These are phyloP conservation scores for Drosophila setifemur DNA, from an alignment of 1,140 invertebrate genomes.

Conservation along the genomic window DNA sequence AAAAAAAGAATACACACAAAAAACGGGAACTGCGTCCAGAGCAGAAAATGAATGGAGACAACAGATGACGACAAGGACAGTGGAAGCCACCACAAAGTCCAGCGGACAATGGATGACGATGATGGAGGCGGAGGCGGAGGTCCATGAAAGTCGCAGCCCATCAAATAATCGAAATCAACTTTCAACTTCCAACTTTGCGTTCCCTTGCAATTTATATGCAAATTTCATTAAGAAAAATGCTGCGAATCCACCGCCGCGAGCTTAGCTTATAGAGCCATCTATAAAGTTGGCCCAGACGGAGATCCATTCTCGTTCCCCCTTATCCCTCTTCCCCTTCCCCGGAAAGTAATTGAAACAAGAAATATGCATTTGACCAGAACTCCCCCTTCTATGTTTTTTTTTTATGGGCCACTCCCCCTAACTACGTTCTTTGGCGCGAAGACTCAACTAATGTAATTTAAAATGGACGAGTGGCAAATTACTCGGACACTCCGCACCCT, in stretches of 20 bases:
- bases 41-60: conserved; percentile 18
- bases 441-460: conserved; percentile 76
- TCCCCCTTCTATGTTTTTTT: conserved; percentile 1
- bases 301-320: no score
- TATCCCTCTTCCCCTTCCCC: background rate
- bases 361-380: conserved; percentile 73
- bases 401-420: background rate
- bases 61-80: conserved; percentile 14
- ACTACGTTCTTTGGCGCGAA: conserved; percentile 13
- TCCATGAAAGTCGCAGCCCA: conserved; percentile 62
- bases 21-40: no score
- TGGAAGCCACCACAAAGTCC: background rate
- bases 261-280: background rate
- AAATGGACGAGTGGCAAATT: conserved; percentile 78
- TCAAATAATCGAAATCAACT: conserved; percentile 79
- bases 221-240: conserved; percentile 73
- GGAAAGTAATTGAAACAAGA: conserved; percentile 72
- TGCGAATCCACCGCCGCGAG: conserved; percentile 22
- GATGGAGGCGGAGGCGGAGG: conserved; percentile 35
- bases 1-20: background rate
- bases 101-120: conserved; percentile 29
- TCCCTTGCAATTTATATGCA: conserved; percentile 78
- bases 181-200: conserved; percentile 57
- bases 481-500: conserved; percentile 42
- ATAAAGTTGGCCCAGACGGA: background rate